Base-by-base conservation (phyloP, 2,113 vertebrate species). In the Lonchura striata region DNA sequence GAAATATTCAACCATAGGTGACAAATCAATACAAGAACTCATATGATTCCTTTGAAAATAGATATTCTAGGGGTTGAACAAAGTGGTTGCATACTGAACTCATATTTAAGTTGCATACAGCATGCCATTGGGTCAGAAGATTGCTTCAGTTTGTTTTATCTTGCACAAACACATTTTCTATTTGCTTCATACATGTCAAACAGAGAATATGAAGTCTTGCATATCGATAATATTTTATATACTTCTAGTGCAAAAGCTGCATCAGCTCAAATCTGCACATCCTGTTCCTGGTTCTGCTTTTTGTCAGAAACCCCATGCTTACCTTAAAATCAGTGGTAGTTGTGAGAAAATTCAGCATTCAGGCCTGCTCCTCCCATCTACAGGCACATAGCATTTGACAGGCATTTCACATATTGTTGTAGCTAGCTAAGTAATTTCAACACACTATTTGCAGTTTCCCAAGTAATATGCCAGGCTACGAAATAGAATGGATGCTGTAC, bases 1-100 rank as follows among this genome's bases (percentile, higher is more conserved):
- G 88, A 95, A 97, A 96, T 87, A 92, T 71, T 95, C 86, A 86
- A 60, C 84, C 78, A 79, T 52, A 91, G 88, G 92, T 94, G 93
- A 94, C 66, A 97, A 92, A 96, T 94, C 82, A 80, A 94, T 88
- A 95, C 70, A 92, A 11, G 56, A 84, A 85, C 33, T 47, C 81
- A 60, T 21, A 75, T 7, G n/a, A 94, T 89, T 90, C 53, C 42
- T 90, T 69, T 89, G 68, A 80, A 95, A 94, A 88, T 9, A 44
- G 50, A 23, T 82, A 83, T 63, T 77, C 47, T 63, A 78, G 41
- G 50, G 33, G 30, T 23, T 86, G 76, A 84, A 50, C 9, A 4
- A 82, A 86, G 52, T 31, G 16, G 13, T 21, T 77, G 60, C 42
- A 65, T 21, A 49, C 25, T 33, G 86, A 95, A 91, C 28, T 66